A percentile compares a stretch with the other conserved stretches of the same genome.
phyloP scores from a whole-genome alignment of 2,888 invertebrate genomes.

The Pteria penguin region DNA sequence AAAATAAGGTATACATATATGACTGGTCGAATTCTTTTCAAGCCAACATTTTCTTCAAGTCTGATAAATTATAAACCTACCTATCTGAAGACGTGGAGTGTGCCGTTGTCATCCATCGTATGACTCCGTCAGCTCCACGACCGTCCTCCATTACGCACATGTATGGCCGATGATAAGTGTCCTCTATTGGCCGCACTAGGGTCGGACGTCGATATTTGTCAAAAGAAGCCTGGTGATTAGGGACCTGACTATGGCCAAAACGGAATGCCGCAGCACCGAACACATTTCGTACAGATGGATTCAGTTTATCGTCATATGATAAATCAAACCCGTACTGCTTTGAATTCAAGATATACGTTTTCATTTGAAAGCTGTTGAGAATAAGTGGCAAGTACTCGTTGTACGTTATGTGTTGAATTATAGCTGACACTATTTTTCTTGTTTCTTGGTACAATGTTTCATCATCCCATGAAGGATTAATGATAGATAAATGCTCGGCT shows the following conservation, averaged over 20 bases:
- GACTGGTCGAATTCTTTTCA: too few species aligned
- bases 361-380: constrained; percentile 94
- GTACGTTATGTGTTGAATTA: constrained; percentile 82
- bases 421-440: constrained; percentile 87
- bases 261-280: constrained; percentile 76
- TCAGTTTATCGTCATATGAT: constrained; percentile 48
- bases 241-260: constrained; percentile 43
- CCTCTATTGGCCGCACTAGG: not conserved
- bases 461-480: constrained; percentile 92
- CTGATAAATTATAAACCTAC: too few species aligned
- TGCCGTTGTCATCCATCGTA: constrained; percentile 7
- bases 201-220: not conserved
- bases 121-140: not conserved
- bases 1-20: too few species aligned
- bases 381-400: constrained; percentile 86
- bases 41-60: too few species aligned
- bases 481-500: constrained; percentile 86
- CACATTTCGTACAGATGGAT: constrained; percentile 66
- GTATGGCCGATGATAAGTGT: not conserved
- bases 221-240: not conserved
- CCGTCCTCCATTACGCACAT: not conserved
- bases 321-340: constrained; percentile 84
- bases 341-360: constrained; percentile 89
- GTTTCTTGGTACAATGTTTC: constrained; percentile 65
- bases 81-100: not conserved